Evolutionary conservation across 1,140 invertebrate species (phyloP), one percentile per base, ranked within the genome.

Genomic region (Lasioglossum albipes): DNA sequence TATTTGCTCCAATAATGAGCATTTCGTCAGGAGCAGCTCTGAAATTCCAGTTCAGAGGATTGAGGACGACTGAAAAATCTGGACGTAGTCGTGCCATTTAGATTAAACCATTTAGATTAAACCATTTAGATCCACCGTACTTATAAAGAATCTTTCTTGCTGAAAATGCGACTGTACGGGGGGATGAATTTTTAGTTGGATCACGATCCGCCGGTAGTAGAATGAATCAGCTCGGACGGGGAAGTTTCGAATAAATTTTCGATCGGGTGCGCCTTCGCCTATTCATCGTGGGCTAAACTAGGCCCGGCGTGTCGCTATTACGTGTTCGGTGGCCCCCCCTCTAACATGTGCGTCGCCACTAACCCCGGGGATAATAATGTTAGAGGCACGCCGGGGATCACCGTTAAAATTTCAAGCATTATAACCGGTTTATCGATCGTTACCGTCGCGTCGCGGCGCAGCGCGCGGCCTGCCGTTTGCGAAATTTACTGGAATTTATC

Each of bases 401-500:
- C 54, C 74, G 80, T 42, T 73, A 85, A 85, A 84, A 81, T 85
- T 81, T 76, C 57, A 62, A 73, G 49, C 79, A 71, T 85, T 81
- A 76, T 78, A 75, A 85, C 69, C 75, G 68, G 70, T 75, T 82
- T 85, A 85, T 85, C 83, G 84, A 84, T 82, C 64, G 71, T 67
- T 75, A 36, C 45, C 49, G 68, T 54, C n/a, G 10, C 36, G 18
- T 9, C 20, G 36, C 20, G 18, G 10, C 45, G 9, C 45, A 10
- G 45, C 45, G 45, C 45, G 45, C 45, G 45, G 45, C 45, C 12
- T 49, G 42, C 31, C 57, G 57, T 61, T 57, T 70, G 57, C 54
- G 69, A 74, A 77, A 85, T 85, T 84, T 75, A 78, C 71, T 62
- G 64, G 64, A 78, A 72, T 85, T 85, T 85, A 85, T 84, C 64